Conservation (phyloP, 2,888 invertebrate species). For the Prosapia bicincta region DNA sequence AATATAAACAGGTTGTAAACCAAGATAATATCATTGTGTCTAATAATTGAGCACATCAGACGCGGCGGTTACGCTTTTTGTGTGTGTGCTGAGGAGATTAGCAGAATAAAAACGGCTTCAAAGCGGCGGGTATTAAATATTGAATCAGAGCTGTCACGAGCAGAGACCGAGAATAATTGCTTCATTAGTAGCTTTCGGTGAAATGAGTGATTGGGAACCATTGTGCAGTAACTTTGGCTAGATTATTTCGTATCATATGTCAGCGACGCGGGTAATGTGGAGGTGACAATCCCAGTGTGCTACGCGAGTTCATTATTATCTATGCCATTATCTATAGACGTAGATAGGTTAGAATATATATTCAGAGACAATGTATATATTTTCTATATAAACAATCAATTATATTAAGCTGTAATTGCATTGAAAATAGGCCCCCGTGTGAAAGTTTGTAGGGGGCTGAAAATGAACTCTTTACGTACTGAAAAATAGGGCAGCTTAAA, state of each 20-base stretch:
- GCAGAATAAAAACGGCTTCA: neutral
- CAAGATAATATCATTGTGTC: neutral
- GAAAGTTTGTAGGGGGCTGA: too few species aligned
- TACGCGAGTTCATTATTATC: too few species aligned
- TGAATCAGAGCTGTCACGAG: neutral
- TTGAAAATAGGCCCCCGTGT: too few species aligned
- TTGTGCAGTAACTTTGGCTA: neutral
- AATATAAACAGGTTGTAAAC: neutral
- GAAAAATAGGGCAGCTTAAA: too few species aligned
- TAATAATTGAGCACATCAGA: neutral
- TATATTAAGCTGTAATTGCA: too few species aligned
- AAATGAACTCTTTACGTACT: too few species aligned
- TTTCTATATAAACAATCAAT: too few species aligned
- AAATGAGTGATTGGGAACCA: neutral
- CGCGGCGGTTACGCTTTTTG: neutral
- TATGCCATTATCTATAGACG: too few species aligned
- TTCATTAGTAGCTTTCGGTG: neutral
- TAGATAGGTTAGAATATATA: too few species aligned
- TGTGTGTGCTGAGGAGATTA: neutral
- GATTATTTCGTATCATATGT: neutral
- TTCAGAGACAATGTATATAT: too few species aligned
- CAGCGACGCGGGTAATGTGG: neutral
- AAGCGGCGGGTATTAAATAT: neutral
- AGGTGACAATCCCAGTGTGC: neutral
- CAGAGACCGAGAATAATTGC: neutral